A percentile compares a stretch with the other conserved stretches of the same genome.
Evolutionary conservation across 2,888 invertebrate genomes (phyloP).

Genomic region (Hydriomena furcata): DNA sequence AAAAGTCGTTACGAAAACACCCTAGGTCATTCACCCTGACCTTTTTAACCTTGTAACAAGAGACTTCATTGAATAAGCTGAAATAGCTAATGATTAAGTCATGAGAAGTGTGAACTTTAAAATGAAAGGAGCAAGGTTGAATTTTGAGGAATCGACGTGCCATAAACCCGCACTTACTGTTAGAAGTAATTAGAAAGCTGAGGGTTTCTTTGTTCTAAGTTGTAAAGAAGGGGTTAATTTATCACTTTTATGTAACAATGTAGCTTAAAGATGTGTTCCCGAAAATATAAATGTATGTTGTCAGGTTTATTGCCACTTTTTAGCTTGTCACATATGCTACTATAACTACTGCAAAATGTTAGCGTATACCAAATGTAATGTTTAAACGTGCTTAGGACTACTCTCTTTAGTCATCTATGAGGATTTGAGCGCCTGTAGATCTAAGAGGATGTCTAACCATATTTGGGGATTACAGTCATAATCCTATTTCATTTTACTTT

Average conservation of each 20-base stretch:
- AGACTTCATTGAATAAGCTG: slow-evolving; percentile 61
- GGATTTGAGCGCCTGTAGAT: no score
- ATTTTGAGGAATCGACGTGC: slow-evolving; percentile 38
- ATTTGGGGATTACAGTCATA: no score
- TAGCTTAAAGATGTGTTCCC: slow-evolving; percentile 5
- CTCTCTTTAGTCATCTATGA: no score
- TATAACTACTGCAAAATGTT: no score
- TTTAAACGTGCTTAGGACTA: no score
- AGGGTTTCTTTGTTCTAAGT: slow-evolving; percentile 65
- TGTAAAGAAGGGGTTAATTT: slow-evolving; percentile 38
- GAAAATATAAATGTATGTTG: neutral
- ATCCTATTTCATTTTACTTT: slow-evolving; percentile 5
- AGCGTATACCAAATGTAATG: no score
- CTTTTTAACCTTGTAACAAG: slow-evolving; percentile 67
- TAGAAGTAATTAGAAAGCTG: slow-evolving; percentile 68
- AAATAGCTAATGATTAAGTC: slow-evolving; percentile 58
- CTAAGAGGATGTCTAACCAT: no score
- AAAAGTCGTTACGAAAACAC: slow-evolving; percentile 52
- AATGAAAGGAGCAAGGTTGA: slow-evolving; percentile 23
- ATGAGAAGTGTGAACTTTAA: slow-evolving; percentile 23
- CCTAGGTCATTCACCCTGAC: slow-evolving; percentile 67
- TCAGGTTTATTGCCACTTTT: no score
- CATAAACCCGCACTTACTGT: slow-evolving; percentile 58
- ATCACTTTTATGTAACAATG: slow-evolving; percentile 23
- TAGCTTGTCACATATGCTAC: no score